Evolutionary conservation across 2,113 vertebrate species (phyloP).

Genomic region (Polypterus bichir): DNA sequence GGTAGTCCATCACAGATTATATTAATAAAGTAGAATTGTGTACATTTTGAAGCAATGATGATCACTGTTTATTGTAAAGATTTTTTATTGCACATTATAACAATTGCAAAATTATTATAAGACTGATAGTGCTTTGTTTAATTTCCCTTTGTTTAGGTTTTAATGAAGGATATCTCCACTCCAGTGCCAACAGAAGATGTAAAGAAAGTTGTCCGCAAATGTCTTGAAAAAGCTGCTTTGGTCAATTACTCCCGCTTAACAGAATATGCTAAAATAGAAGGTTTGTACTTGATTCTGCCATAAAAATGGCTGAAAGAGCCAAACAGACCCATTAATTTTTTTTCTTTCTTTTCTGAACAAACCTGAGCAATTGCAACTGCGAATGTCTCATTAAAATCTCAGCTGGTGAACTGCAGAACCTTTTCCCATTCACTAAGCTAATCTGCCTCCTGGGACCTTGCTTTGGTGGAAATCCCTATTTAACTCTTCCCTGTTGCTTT

Average conservation of each 20-base stretch:
- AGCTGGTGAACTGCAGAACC: slow-evolving; percentile 63
- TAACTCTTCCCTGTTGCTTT: slow-evolving; percentile 54
- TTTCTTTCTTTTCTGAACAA: slow-evolving; percentile 45
- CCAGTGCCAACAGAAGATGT: slow-evolving; percentile 85
- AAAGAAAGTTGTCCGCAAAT: slow-evolving; percentile 79
- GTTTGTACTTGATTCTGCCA: slow-evolving; percentile 55
- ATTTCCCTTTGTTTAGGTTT: slow-evolving; percentile 49
- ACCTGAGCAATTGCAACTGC: slow-evolving; percentile 49
- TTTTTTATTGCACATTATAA: too few species aligned
- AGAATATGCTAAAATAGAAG: slow-evolving; percentile 86
- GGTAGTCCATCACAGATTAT: too few species aligned
- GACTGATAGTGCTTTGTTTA: neutral
- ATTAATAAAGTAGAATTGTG: too few species aligned
- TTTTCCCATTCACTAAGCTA: slow-evolving; percentile 67
- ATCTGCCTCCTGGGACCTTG: slow-evolving; percentile 64
- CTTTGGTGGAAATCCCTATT: slow-evolving; percentile 49
- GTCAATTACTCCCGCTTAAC: slow-evolving; percentile 92
- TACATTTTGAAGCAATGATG: too few species aligned
- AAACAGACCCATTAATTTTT: slow-evolving; percentile 43
- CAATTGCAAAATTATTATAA: too few species aligned
- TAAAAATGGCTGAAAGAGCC: slow-evolving; percentile 43
- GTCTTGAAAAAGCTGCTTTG: slow-evolving; percentile 84
- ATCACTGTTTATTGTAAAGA: too few species aligned
- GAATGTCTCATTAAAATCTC: slow-evolving; percentile 72
- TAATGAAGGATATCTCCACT: slow-evolving; percentile 96